phyloP scores from a whole-genome alignment of 2,888 invertebrate species.

The Hoplodrina ambigua region DNA sequence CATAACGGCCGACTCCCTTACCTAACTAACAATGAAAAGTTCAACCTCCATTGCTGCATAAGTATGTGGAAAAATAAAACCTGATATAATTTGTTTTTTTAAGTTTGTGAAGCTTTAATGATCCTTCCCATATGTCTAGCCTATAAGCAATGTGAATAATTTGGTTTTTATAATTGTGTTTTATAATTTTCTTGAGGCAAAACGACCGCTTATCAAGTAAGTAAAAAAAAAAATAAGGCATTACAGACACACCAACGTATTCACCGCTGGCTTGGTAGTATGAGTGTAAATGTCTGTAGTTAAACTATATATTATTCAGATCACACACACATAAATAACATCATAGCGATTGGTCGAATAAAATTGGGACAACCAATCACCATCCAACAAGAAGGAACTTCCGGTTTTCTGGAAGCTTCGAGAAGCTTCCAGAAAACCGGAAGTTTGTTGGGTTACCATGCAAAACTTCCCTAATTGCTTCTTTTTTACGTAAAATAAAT shows the following conservation, averaged over 20 bases:
- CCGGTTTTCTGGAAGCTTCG: neutral
- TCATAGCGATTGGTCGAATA: conserved; percentile 10
- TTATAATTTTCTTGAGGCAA: neutral
- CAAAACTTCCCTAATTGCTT: neutral
- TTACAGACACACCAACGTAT: conserved; percentile 5
- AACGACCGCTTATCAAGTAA: neutral
- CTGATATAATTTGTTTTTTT: neutral
- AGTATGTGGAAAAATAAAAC: neutral
- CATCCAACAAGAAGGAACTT: neutral
- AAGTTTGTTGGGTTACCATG: neutral
- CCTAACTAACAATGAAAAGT: neutral
- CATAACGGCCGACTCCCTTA: neutral
- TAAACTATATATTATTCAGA: neutral
- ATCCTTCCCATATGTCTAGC: neutral
- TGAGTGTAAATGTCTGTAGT: neutral
- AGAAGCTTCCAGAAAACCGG: conserved; percentile 1
- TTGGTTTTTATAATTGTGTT: neutral
- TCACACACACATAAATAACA: conserved; percentile 1
- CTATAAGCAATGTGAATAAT: neutral
- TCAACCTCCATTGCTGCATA: neutral
- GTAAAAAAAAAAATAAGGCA: neutral
- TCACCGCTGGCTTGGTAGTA: neutral
- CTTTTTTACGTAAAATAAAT: neutral
- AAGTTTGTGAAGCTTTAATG: neutral
- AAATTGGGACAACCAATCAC: conserved; percentile 24